Percentiles rank a stretch among this genome's conserved stretches.
Conservation (phyloP, 35 echinoderm and acorn worm species). For the Nesometra sesokonis region DNA sequence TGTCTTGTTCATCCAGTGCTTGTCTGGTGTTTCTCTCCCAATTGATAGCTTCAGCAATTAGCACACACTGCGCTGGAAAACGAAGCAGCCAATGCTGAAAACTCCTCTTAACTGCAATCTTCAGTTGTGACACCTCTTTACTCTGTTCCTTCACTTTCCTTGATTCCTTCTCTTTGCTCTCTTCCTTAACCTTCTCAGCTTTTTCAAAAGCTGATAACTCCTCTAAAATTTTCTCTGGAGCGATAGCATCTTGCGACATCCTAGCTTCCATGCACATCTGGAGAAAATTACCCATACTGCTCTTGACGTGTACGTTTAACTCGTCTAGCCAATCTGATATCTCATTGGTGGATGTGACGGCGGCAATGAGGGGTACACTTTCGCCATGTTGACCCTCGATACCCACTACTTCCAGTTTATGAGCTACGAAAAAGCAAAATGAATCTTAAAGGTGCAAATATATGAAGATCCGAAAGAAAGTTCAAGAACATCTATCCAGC, state of each 20-base stretch:
- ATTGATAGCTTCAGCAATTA: conserved; percentile 44
- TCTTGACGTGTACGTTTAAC: conserved; percentile 61
- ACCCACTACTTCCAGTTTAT: conserved; percentile 54
- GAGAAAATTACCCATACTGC: conserved; percentile 53
- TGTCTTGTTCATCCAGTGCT: conserved; percentile 29
- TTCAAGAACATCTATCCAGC: no score
- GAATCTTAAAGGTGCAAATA: background rate
- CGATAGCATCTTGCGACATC: conserved; percentile 31
- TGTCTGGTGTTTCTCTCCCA: conserved; percentile 50
- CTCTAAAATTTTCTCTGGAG: conserved; percentile 64
- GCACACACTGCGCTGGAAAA: conserved; percentile 67
- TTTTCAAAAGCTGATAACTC: conserved; percentile 45
- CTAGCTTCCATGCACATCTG: conserved; percentile 74
- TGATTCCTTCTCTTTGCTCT: conserved; percentile 26
- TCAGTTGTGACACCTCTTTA: conserved; percentile 36
- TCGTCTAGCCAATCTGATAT: conserved; percentile 34
- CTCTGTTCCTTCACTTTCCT: background rate
- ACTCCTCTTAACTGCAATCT: conserved; percentile 56
- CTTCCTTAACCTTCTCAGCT: background rate
- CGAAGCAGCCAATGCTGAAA: conserved; percentile 80
- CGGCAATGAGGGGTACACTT: conserved; percentile 27
- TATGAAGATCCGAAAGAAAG: background rate
- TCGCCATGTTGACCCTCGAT: conserved; percentile 59
- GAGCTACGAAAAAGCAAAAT: conserved; percentile 30
- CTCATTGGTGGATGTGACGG: conserved; percentile 34